Evolutionary conservation across 2,888 invertebrate species (phyloP), one percentile per base, ranked within the genome.

Genomic region (Epiblema foenella): DNA sequence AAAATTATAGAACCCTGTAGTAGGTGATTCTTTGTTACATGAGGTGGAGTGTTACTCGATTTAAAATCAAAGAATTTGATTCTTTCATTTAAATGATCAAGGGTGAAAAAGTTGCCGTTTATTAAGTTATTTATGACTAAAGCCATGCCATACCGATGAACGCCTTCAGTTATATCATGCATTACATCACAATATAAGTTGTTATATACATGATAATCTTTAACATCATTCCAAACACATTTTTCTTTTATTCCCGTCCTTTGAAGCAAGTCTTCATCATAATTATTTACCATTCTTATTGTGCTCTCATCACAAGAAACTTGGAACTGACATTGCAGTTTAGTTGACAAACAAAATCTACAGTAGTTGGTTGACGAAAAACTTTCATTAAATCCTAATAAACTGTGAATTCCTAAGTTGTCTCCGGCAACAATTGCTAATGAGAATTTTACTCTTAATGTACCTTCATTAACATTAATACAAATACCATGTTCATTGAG

Each of bases 31-130:
- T 66, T 56, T n/a, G 56, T 66, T 39, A 66, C 57, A 56, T 15
- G 46, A 46, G 66, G 66, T 42, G 66, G 66, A n/a, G 57, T 39
- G 46, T 66, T 66, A 29, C 46, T 57, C 12, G 57, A 57, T 10
- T 57, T 66, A 46, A 57, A 66, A 12, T 57, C 56, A 56, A 66
- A 66, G 42, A 46, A 66, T 24, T 64, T 57, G 39, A 66, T 66
- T 46, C 66, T 66, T 46, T 57, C 18, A 66, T 56, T 52, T 52
- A n/a, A n/a, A n/a, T n/a, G n/a, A n/a, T n/a, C n/a, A n/a, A n/a
- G n/a, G n/a, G n/a, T n/a, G n/a, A n/a, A 52, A 9, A 20, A 10
- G 1, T 52, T 20, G 1, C 10, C 2, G 52, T 20, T 52, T 20
- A 52, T 20, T 10, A 52, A 52, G 18, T 18, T 20, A 18, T 52